These are phyloP conservation scores for Hydrozoanthus tunicans DNA, from an alignment of 64 coral and sea anemone species.

Conservation along the genomic window DNA sequence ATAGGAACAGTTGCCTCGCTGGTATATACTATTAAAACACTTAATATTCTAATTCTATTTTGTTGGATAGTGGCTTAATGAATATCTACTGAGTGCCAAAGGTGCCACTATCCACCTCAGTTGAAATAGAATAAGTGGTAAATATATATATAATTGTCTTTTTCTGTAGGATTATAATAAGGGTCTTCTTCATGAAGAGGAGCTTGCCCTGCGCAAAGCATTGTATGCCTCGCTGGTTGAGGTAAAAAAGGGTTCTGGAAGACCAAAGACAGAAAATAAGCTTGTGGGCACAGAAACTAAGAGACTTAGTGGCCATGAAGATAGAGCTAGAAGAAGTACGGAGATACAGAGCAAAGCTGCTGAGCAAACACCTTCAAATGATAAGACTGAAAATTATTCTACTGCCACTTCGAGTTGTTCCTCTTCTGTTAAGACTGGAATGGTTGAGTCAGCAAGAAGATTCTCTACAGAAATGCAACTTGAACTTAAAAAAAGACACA, in stretches of 20 bases:
- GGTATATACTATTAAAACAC: no score
- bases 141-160: neutral
- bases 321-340: neutral
- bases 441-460: slow-evolving; percentile 4
- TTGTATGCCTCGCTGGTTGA: slow-evolving; percentile 85
- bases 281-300: neutral
- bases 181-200: slow-evolving; percentile 94
- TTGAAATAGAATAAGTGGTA: neutral
- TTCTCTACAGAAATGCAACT: slow-evolving; percentile 55
- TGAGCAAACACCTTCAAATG: neutral
- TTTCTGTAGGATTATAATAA: slow-evolving; percentile 86
- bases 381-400: neutral
- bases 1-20: no score
- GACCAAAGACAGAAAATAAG: neutral
- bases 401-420: neutral
- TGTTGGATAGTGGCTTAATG: no score
- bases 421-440: neutral
- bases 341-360: neutral
- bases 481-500: slow-evolving; percentile 50
- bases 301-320: no score
- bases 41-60: no score
- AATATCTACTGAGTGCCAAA: no score
- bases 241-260: slow-evolving; percentile 62
- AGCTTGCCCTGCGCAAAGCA: slow-evolving; percentile 81
- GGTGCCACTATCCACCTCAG: neutral